Conservation (phyloP, 2,797 vertebrate species). For the Mionectes olivaceus region DNA sequence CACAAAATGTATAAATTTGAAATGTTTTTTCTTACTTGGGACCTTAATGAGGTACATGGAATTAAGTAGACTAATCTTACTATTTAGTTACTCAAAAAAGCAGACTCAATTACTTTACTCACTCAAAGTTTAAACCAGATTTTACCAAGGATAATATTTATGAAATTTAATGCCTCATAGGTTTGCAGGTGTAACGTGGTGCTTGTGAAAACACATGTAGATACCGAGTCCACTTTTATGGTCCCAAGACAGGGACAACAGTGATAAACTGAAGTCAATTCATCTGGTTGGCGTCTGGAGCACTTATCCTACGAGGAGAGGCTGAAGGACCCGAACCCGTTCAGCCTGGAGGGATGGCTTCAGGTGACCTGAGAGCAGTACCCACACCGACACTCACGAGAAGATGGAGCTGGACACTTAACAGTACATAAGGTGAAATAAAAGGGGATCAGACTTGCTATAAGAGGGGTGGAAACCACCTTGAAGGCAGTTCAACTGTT, state of each 20-base stretch:
- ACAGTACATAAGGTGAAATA: background rate
- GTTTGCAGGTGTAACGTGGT: background rate
- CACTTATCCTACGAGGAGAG: background rate
- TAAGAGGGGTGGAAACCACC: background rate
- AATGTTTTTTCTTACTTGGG: background rate
- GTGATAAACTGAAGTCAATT: background rate
- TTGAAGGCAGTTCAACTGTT: background rate
- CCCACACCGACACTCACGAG: rapidly evolving
- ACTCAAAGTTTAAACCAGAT: background rate
- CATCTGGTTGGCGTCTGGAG: background rate
- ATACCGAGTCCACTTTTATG: background rate
- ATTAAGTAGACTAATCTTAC: background rate
- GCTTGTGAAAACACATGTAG: background rate
- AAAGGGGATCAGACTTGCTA: background rate
- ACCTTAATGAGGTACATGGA: background rate
- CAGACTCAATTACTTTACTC: background rate
- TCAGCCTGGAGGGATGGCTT: background rate
- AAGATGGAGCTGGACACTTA: background rate
- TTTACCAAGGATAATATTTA: background rate
- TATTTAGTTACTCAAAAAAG: background rate
- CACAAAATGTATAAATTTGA: background rate
- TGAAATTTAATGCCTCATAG: background rate
- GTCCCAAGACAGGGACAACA: background rate
- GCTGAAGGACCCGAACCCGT: background rate
- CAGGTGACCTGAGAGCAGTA: background rate